Evolutionary conservation across 2,797 vertebrate species (phyloP).

Genomic region (Alauda arvensis): DNA sequence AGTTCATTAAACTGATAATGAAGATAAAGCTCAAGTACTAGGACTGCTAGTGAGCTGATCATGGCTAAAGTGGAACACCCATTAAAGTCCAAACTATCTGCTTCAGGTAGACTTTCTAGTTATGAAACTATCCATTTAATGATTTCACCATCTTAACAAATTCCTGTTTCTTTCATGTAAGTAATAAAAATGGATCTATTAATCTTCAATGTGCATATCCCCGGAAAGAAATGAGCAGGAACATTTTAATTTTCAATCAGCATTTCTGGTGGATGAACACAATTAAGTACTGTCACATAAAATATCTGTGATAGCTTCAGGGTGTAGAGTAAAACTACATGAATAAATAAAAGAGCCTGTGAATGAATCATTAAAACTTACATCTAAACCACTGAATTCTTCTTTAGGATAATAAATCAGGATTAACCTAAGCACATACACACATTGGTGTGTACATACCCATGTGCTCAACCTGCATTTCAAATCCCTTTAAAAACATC

Average conservation of each 20-base stretch:
- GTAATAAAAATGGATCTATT: slow-evolving; percentile 10
- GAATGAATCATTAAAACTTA: slow-evolving; percentile 7
- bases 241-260: slow-evolving; percentile 47
- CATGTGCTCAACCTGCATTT: background rate
- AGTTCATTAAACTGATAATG: background rate
- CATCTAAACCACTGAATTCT: background rate
- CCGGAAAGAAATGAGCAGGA: slow-evolving; percentile 31
- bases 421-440: background rate
- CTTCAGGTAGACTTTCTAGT: background rate
- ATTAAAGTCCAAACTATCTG: background rate
- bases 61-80: background rate
- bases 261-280: slow-evolving; percentile 40
- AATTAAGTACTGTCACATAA: slow-evolving; percentile 16
- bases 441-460: background rate
- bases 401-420: background rate
- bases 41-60: background rate
- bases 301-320: slow-evolving; percentile 27
- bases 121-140: background rate
- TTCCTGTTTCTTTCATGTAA: background rate
- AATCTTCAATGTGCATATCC: background rate
- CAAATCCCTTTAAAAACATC: background rate
- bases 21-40: background rate
- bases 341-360: background rate
- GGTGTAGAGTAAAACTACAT: background rate
- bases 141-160: background rate